Base-by-base conservation (phyloP, 2,797 vertebrate species). In the Aldrovandia affinis region DNA sequence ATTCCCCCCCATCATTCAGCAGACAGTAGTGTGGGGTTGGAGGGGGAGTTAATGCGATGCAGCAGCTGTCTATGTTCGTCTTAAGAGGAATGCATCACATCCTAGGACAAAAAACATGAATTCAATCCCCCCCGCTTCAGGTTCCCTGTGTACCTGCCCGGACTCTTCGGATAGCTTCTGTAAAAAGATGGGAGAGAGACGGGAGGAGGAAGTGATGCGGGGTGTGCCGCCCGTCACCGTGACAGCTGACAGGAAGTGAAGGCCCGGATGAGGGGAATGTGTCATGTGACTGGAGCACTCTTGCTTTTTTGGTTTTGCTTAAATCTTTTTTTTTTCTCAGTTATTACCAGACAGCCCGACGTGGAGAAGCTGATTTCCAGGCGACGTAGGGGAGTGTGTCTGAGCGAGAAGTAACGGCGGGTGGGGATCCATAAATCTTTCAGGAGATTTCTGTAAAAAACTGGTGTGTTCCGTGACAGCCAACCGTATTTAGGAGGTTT, bases 1-100 rank as follows among this genome's bases (percentile, higher is more conserved):
- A 92, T 92, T 83, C 88, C 90, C 92, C n/a, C 90, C 91, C 92
- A 90, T 94, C 90, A 92, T 90, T 94, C 89, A 57, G 82, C 85
- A 91, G 91, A 92, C 88, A 84, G 85, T 80, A 89, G 91, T 12
- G 15, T 33, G 20, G 52, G 90, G 89, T 91, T 89, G 89, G 93
- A 30, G n/a, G n/a, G n/a, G n/a, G n/a, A n/a, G n/a, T n/a, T n/a
- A n/a, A n/a, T n/a, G n/a, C n/a, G n/a, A 92, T 90, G 90, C 90
- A 92, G 90, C 90, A 95, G 94, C 94, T 95, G 94, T 90, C 88
- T 88, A 90, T 88, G 92, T 90, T 9, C 18, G 8, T 25, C 47
- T 47, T 94, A 94, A 87, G 83, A 93, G 92, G 92, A 95, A 95
- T 94, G 91, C 88, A 89, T n/a, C 86, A 91, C 88, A 90, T 88